Percentiles rank a stretch among this genome's conserved stretches.
Evolutionary conservation across 2,113 vertebrate genomes (phyloP).

Genomic region (Calyptommatus sinebrachiatus): DNA sequence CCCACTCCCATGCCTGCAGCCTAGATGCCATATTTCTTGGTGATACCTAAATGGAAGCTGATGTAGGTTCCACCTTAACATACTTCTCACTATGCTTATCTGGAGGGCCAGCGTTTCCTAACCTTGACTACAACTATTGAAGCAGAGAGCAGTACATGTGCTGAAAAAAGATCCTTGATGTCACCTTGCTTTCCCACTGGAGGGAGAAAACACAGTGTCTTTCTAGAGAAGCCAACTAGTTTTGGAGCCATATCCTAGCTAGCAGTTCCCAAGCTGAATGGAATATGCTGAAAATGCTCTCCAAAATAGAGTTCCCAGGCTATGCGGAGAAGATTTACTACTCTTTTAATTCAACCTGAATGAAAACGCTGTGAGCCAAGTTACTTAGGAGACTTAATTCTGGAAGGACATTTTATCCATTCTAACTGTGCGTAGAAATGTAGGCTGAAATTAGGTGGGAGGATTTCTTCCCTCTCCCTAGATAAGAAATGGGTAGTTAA

Average conservation of each 20-base stretch:
- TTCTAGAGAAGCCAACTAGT: slow-evolving; percentile 3
- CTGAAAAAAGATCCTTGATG: not conserved
- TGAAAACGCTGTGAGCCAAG: slow-evolving; percentile 59
- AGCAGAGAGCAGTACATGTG: too few relatives aligned
- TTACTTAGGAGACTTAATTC: slow-evolving; percentile 59
- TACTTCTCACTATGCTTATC: too few relatives aligned
- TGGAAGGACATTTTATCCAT: slow-evolving; percentile 62
- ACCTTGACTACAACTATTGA: not conserved
- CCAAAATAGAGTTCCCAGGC: slow-evolving; percentile 44
- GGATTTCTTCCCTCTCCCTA: not conserved
- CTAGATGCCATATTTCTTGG: too few relatives aligned
- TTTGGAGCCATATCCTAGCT: slow-evolving; percentile 31
- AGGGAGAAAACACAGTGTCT: not conserved
- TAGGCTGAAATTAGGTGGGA: slow-evolving; percentile 48
- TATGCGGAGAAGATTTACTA: slow-evolving; percentile 53
- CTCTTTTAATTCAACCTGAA: slow-evolving; percentile 69
- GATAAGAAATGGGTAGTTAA: slow-evolving; percentile 1
- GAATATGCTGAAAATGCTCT: slow-evolving; percentile 33
- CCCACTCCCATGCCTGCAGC: too few relatives aligned
- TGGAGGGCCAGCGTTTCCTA: not conserved
- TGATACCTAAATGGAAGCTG: too few relatives aligned
- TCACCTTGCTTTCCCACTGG: not conserved
- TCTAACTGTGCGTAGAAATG: slow-evolving; percentile 54
- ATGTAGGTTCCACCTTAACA: too few relatives aligned
- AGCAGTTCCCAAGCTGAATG: slow-evolving; percentile 33